Evolutionary conservation across 2,797 vertebrate species (phyloP).

Genomic region (Sebastiscus tertius): DNA sequence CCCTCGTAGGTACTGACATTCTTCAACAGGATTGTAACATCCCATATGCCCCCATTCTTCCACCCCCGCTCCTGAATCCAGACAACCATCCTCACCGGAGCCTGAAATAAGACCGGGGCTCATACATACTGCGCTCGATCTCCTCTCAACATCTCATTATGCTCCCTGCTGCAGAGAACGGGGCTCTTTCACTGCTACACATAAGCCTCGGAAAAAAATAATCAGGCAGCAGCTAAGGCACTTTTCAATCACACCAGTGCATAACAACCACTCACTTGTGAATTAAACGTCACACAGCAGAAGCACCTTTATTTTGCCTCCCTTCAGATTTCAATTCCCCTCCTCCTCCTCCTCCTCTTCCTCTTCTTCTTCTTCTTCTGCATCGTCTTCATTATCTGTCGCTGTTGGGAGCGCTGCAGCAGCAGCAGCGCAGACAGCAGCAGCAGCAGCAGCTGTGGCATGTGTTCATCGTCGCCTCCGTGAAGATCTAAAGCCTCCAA

Average conservation of each 20-base stretch:
- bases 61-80: constrained; percentile 43
- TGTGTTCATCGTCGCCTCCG: neutral
- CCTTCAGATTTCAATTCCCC: constrained; percentile 28
- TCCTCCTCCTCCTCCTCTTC: neutral
- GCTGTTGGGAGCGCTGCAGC: constrained; percentile 21
- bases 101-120: constrained; percentile 66
- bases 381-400: constrained; percentile 50
- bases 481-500: constrained; percentile 23
- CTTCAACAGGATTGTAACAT: constrained; percentile 67
- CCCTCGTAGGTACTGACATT: constrained; percentile 70
- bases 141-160: constrained; percentile 68
- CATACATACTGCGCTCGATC: constrained; percentile 42
- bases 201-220: constrained; percentile 35
- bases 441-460: constrained; percentile 4
- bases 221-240: constrained; percentile 48
- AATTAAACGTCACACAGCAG: constrained; percentile 65
- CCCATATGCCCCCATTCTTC: constrained; percentile 45
- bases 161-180: constrained; percentile 60
- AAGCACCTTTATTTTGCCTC: constrained; percentile 48
- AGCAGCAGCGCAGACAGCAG: neutral
- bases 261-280: constrained; percentile 50
- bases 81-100: constrained; percentile 64
- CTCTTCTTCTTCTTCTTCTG: neutral
- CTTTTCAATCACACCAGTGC: constrained; percentile 54
- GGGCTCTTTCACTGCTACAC: constrained; percentile 34